phyloP scores from a whole-genome alignment of 2,888 invertebrate genomes.

The Campopleginae sp. region DNA sequence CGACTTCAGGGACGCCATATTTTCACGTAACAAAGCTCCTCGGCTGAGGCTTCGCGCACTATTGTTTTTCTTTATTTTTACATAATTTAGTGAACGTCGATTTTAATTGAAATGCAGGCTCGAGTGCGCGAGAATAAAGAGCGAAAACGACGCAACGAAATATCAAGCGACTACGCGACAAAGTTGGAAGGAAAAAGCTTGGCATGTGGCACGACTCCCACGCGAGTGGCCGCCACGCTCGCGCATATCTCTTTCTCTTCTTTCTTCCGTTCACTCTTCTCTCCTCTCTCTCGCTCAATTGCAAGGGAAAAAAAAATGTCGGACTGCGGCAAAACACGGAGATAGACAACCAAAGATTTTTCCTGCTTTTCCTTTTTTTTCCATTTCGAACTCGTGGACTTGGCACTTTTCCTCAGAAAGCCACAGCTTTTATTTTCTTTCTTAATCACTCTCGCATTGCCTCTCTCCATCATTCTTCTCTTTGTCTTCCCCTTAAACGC shows the following conservation, averaged over 20 bases:
- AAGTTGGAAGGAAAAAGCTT: conserved; percentile 70
- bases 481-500: not conserved
- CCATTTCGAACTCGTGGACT: conserved; percentile 12
- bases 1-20: conserved; percentile 15
- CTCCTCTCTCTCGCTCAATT: not conserved
- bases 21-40: not conserved
- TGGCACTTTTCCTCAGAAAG: conserved; percentile 35
- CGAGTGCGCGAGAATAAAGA: conserved; percentile 6
- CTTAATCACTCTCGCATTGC: conserved; percentile 8
- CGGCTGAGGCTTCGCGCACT: not conserved
- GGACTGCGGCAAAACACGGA: conserved; percentile 6
- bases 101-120: conserved; percentile 37
- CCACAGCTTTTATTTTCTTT: conserved; percentile 6
- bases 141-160: conserved; percentile 51
- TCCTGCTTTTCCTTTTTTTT: conserved; percentile 17
- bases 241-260: conserved; percentile 23
- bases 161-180: conserved; percentile 60
- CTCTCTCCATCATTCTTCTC: not conserved
- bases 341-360: not conserved
- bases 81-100: conserved; percentile 34
- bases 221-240: conserved; percentile 63
- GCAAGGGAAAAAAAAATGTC: not conserved
- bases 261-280: conserved; percentile 15
- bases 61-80: conserved; percentile 12
- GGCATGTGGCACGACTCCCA: conserved; percentile 74